A percentile compares a stretch with the other conserved stretches of the same genome.
Evolutionary conservation across 2,113 vertebrate species (phyloP).

Genomic region (Tetrax tetrax): DNA sequence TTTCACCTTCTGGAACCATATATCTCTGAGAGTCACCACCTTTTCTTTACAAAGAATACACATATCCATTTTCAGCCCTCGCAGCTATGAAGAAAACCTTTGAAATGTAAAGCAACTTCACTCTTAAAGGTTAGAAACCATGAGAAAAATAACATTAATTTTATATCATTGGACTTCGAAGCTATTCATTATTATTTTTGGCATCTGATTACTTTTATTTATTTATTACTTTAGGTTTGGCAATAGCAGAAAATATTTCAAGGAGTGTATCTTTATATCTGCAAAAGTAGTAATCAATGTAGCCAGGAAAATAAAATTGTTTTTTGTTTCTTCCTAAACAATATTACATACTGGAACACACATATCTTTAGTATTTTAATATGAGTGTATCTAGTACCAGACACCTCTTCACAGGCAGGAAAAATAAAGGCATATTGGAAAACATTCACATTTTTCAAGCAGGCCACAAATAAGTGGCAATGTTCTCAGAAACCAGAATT

Average conservation of each 20-base stretch:
- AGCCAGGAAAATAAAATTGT: background rate
- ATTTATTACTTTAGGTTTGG: background rate
- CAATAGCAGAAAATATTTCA: background rate
- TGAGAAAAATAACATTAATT: background rate
- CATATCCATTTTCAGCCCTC: background rate
- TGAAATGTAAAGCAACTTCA: background rate
- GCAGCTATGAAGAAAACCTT: background rate
- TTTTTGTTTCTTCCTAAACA: background rate
- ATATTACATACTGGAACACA: background rate
- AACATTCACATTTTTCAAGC: background rate
- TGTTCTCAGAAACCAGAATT: background rate
- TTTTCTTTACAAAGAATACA: background rate
- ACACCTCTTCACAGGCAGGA: background rate
- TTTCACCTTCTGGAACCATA: background rate
- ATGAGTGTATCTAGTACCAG: background rate
- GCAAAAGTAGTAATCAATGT: background rate
- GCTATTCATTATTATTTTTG: background rate
- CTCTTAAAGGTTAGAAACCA: background rate
- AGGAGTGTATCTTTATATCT: background rate
- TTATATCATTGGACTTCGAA: background rate
- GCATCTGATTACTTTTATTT: background rate
- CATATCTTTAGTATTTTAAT: background rate
- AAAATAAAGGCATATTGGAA: background rate
- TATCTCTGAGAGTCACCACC: background rate
- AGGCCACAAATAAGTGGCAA: background rate